A percentile compares a stretch with the other conserved stretches of the same genome.
phyloP scores from a whole-genome alignment of 2,113 vertebrate species.

The Noturus placidus region DNA sequence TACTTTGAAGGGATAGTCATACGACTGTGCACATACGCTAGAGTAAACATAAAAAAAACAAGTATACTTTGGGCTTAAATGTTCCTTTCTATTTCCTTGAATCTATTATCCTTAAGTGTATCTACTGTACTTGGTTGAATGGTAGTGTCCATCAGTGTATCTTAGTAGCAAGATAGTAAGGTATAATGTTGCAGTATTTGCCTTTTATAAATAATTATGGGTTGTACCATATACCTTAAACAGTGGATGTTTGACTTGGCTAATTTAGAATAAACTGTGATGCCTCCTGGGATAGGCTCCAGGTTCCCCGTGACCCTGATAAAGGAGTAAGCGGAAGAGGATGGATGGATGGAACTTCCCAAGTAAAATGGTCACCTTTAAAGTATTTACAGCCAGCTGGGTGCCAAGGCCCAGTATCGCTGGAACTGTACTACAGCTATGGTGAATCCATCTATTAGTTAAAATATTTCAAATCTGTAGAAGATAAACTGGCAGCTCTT shows the following conservation, averaged over 20 bases:
- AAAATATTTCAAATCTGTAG: neutral
- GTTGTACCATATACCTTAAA: neutral
- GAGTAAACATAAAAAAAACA: no score
- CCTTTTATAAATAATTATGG: neutral
- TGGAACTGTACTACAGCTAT: neutral
- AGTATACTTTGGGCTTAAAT: no score
- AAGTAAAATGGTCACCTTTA: neutral
- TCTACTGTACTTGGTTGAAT: neutral
- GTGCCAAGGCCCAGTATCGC: neutral
- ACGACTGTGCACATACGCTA: no score
- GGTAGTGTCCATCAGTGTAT: neutral
- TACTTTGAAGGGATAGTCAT: no score
- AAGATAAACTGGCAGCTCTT: neutral
- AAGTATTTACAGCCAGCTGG: neutral
- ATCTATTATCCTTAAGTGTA: neutral
- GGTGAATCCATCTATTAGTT: neutral
- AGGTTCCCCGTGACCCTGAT: no score
- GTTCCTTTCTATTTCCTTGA: neutral
- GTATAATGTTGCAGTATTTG: neutral
- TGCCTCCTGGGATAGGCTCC: no score
- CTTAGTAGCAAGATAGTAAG: neutral
- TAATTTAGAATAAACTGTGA: neutral
- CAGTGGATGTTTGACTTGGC: no score
- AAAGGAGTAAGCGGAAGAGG: no score
- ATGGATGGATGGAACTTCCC: neutral